phyloP scores from a whole-genome alignment of 2,113 vertebrate genomes.

The Dasyornis broadbenti region DNA sequence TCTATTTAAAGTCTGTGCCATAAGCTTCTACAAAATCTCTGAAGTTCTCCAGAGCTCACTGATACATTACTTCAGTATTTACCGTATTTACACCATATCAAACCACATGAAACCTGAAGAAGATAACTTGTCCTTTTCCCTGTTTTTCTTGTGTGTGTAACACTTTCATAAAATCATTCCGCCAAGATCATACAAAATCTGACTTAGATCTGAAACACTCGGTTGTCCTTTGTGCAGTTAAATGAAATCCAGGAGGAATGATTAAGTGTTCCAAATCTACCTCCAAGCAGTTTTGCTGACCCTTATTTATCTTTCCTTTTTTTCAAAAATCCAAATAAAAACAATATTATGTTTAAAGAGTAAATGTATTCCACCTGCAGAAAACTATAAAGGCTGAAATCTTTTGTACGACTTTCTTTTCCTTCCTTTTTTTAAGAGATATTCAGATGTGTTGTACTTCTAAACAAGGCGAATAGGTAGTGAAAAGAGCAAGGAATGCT shows the following conservation, averaged over 20 bases:
- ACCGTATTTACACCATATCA: neutral
- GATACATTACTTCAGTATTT: neutral
- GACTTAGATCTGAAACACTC: neutral
- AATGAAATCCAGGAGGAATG: neutral
- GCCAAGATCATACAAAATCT: neutral
- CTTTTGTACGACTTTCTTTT: neutral
- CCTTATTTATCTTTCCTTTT: neutral
- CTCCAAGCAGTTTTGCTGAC: neutral
- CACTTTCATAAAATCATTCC: neutral
- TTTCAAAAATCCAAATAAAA: neutral
- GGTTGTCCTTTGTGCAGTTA: neutral
- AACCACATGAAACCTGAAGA: neutral
- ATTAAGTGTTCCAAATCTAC: neutral
- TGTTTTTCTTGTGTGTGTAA: neutral
- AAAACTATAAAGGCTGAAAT: neutral
- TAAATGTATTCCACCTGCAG: neutral
- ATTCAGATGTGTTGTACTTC: neutral
- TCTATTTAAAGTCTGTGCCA: neutral
- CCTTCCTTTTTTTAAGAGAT: neutral
- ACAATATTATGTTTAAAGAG: neutral
- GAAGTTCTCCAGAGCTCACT: neutral
- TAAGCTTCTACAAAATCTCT: neutral
- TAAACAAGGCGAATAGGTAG: neutral
- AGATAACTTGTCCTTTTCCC: neutral
- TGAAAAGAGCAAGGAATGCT: neutral